Evolutionary conservation across 53 echinoderm and acorn worm species (phyloP).

Genomic region (Holothuria leucospilota): DNA sequence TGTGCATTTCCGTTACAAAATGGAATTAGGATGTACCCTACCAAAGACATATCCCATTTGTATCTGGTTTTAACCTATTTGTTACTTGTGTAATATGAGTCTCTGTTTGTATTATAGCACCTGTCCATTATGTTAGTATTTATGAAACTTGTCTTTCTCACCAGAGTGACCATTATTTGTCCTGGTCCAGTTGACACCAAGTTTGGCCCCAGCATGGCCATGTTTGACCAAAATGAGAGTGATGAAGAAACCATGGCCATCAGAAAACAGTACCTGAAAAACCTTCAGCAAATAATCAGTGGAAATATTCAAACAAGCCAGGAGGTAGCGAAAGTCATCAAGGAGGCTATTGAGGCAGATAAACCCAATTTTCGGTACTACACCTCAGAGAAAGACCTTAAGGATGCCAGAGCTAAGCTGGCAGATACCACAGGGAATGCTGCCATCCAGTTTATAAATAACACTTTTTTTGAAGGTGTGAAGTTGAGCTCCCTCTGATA

Average conservation of each 20-base stretch:
- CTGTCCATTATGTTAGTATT: no score
- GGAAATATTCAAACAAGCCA: background rate
- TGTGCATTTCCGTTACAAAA: no score
- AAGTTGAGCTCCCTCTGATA: background rate
- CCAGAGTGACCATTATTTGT: background rate
- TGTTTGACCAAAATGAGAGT: background rate
- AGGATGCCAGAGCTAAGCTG: background rate
- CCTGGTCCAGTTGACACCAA: conserved; percentile 27
- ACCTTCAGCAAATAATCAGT: background rate
- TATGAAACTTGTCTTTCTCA: no score
- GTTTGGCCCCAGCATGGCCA: background rate
- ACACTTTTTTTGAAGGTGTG: background rate
- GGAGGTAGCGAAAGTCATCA: background rate
- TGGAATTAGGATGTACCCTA: no score
- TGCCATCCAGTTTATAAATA: background rate
- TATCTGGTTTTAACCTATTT: no score
- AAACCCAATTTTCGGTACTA: conserved; percentile 10
- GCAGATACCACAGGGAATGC: background rate
- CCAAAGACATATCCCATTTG: no score
- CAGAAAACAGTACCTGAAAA: background rate
- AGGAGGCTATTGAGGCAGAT: conserved; percentile 16
- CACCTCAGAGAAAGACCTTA: background rate
- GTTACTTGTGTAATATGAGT: no score
- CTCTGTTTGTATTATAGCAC: no score
- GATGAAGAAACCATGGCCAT: background rate